phyloP scores from a whole-genome alignment of 1,140 invertebrate genomes.

The Cecropterus lyciades region DNA sequence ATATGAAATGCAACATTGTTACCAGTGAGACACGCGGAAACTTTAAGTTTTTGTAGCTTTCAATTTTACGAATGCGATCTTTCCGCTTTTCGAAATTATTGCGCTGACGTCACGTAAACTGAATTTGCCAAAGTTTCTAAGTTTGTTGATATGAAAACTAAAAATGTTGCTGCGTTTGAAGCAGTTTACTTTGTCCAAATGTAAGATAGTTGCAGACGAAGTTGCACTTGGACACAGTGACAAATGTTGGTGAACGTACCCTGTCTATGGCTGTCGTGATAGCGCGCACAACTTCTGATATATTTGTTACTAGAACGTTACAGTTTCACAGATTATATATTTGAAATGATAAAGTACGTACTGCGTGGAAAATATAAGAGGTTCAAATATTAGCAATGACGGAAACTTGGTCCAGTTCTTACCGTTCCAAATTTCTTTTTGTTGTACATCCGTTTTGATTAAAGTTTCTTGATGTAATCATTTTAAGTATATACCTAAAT shows the following conservation, averaged over 20 bases:
- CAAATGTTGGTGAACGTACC: constrained; percentile 56
- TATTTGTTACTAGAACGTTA: constrained; percentile 20
- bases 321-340: constrained; percentile 13
- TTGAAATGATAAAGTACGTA: constrained; percentile 14
- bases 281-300: constrained; percentile 32
- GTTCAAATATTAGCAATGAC: background rate
- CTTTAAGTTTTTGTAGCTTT: constrained; percentile 18
- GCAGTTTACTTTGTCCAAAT: constrained; percentile 53
- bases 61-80: constrained; percentile 36
- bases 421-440: no score
- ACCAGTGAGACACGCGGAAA: constrained; percentile 14
- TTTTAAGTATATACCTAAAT: no score
- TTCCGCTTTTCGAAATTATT: constrained; percentile 52
- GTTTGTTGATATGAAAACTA: constrained; percentile 60
- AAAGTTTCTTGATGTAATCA: no score
- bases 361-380: constrained; percentile 11
- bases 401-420: background rate
- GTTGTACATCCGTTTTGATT: no score
- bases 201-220: constrained; percentile 62
- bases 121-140: constrained; percentile 57
- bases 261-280: constrained; percentile 30
- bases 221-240: constrained; percentile 62
- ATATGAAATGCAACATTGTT: constrained; percentile 28
- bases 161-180: constrained; percentile 63
- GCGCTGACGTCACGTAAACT: constrained; percentile 57